Evolutionary conservation across 2,797 vertebrate species (phyloP), one percentile per base, ranked within the genome.

Genomic region (Sebastes goodei): DNA sequence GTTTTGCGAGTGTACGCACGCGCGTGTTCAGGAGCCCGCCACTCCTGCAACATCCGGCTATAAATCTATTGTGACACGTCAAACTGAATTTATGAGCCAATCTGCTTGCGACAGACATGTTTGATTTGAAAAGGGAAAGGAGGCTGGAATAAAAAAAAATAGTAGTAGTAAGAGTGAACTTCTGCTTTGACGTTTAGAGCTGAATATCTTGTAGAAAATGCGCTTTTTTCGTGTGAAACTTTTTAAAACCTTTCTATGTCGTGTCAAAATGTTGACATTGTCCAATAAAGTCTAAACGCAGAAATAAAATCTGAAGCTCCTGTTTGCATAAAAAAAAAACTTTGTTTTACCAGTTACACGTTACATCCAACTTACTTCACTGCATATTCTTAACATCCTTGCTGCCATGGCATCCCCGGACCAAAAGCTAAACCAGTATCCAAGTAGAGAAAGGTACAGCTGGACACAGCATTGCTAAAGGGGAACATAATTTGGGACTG

Each of bases 21-120:
- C 32, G 55, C 94, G 88, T 93, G 69, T 80, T 83, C 96, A 92
- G 95, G 95, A 96, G 95, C 94, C 92, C 94, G 96, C 96, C 97
- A 97, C 93, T 97, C 97, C 97, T 98, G 98, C 98, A 99, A 99
- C 98, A 99, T 99, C 98, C 98, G 97, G 96, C 97, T 97, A 98
- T 99, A 99, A 99, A 99, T 99, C 98, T 97, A 97, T 98, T 97
- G 97, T 99, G 98, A 99, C 98, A 95, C 65, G 95, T 96, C 97
- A 98, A 99, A 99, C 98, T 97, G 98, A 99, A 99, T 97, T 95
- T 94, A 93, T 96, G 97, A 96, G 96, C 96, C 96, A 98, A 98
- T 97, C 96, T 95, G 85, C 97, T 99, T 99, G 97, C 97, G 75
- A 98, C 97, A 98, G 96, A 96, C 94, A 82, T 88, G 89, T 93